Conservation (phyloP, 1,140 invertebrate genomes). For the Cardiocondyla obscurior region DNA sequence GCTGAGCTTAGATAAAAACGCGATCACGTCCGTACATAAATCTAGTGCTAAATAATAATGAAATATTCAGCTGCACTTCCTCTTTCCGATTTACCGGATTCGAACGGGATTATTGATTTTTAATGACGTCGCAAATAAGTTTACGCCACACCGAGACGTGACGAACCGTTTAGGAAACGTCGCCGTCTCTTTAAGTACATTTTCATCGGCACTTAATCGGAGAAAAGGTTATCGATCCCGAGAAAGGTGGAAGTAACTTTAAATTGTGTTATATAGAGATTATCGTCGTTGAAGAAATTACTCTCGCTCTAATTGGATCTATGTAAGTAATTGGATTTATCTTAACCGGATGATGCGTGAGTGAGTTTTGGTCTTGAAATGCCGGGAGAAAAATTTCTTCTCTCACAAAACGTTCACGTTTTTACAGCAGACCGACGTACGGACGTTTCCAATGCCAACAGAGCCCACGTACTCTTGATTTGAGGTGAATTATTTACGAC, state of each 20-base stretch:
- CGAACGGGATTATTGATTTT: conserved; percentile 26
- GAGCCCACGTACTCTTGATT: neutral
- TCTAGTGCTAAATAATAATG: neutral
- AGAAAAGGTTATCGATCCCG: conserved; percentile 41
- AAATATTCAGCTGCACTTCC: neutral
- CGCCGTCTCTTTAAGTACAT: conserved; percentile 10
- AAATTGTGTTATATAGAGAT: conserved; percentile 43
- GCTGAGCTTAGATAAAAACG: neutral
- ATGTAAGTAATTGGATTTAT: conserved; percentile 44
- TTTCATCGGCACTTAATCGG: conserved; percentile 46
- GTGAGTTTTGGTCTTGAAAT: conserved; percentile 13
- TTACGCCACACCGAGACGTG: conserved; percentile 23
- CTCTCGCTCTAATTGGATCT: conserved; percentile 42
- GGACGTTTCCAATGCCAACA: neutral
- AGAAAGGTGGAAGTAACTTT: conserved; percentile 42
- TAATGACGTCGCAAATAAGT: conserved; percentile 61
- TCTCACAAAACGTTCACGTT: neutral
- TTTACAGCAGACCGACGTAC: neutral
- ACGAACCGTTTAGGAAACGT: conserved; percentile 12
- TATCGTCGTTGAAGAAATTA: conserved; percentile 38
- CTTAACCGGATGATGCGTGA: conserved; percentile 4
- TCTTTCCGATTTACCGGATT: neutral
- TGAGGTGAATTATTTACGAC: neutral
- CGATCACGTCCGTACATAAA: neutral
- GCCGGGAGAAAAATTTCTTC: conserved; percentile 9